Base-by-base conservation (phyloP, 2,888 invertebrate genomes). In the Cosmorhoe ocellata region DNA sequence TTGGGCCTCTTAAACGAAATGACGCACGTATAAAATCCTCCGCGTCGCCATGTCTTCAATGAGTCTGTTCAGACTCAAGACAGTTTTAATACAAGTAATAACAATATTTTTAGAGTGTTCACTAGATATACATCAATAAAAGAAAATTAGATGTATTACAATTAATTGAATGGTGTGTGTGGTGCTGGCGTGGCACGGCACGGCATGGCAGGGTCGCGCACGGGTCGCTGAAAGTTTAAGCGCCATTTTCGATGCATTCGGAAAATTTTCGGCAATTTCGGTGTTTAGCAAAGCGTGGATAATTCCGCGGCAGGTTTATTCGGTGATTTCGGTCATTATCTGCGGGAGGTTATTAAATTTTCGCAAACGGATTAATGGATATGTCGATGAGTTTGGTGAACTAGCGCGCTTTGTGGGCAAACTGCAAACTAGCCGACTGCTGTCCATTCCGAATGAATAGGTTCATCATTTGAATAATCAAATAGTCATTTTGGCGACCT, bases 1-100 rank as follows among this genome's bases (percentile, higher is more conserved):
- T 44, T 30, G 31, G 28, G 51, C 45, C 40, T 44, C 36, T 26
- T 42, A 48, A 37, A 36, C 6, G 26, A 34, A 51, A 51, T 13
- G 44, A 45, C 44, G 41, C 44, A 36, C 26, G 22, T 12, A 46
- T 45, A 50, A 43, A 43, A 40, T 33, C 50, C 33, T 27, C 42
- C 27, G 37, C 27, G 11, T 24, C 24, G 24, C 30, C 12, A 38
- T 39, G 24, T 34, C 14, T 32, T 28, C 27, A 13, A 22, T 24
- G 24, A 24, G 24, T 6, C 24, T 7, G 24, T 24, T 24, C 18
- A n/a, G n/a, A 18, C 18, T 18, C 18, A 18, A 2, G 18, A 18
- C 18, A 2, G 18, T 18, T 18, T 18, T 18, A 18, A 18, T 2
- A 18, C 2, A 18, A 18, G 2, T 4, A 24, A 6, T 24, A 24